phyloP scores from a whole-genome alignment of 2,797 vertebrate species.

The Momotus momota region DNA sequence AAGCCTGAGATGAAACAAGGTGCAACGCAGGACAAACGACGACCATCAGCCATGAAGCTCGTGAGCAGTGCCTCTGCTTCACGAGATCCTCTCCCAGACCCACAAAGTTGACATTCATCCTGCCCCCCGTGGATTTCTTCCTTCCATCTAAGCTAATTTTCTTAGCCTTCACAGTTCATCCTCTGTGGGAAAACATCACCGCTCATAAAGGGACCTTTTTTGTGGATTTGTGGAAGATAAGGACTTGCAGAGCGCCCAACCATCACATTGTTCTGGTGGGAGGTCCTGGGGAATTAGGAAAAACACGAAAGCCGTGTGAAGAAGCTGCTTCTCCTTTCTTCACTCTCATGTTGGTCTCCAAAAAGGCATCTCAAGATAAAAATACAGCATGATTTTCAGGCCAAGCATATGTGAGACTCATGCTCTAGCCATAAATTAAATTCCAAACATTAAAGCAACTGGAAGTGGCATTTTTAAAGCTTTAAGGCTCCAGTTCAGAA shows the following conservation, averaged over 20 bases:
- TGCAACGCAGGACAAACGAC: rapidly evolving
- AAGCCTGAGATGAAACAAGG: not conserved
- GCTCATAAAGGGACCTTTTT: not conserved
- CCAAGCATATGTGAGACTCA: not conserved
- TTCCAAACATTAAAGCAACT: not conserved
- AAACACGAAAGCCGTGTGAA: rapidly evolving
- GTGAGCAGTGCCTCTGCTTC: rapidly evolving
- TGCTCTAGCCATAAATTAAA: not conserved
- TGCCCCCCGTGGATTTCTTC: not conserved
- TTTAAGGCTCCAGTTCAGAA: not conserved
- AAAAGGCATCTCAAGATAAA: not conserved
- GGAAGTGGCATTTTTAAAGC: not conserved
- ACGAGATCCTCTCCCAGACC: not conserved
- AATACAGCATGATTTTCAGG: not conserved
- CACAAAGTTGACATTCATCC: not conserved
- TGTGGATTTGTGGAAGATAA: not conserved
- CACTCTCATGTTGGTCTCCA: not conserved
- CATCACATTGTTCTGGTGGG: not conserved
- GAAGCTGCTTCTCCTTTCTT: not conserved
- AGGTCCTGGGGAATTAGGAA: not conserved
- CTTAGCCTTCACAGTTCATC: rapidly evolving
- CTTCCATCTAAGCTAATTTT: not conserved
- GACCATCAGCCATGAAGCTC: rapidly evolving
- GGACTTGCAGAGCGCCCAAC: not conserved
- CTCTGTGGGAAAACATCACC: not conserved